Conservation (phyloP, 37 sponge, comb jelly and placozoan species). For the Aplysina aerophoba region DNA sequence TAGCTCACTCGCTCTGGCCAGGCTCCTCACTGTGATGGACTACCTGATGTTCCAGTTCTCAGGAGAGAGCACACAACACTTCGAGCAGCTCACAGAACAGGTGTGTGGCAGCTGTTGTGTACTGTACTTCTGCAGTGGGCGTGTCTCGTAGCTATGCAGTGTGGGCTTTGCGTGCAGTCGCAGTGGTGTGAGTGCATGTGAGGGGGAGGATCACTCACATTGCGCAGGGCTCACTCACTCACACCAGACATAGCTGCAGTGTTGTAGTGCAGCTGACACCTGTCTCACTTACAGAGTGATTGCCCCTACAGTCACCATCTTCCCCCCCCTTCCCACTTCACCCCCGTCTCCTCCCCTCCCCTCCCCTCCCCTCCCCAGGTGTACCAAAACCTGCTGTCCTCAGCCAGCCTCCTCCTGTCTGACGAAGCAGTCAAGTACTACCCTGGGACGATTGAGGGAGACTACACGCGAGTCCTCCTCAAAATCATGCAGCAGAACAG, state of each 20-base stretch:
- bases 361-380: constrained; percentile 28
- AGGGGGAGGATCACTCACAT: no score
- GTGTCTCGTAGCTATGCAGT: no score
- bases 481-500: constrained; percentile 28
- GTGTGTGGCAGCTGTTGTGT: constrained; percentile 36
- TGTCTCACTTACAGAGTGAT: no score
- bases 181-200: no score
- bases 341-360: neutral
- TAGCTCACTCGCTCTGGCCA: constrained; percentile 50
- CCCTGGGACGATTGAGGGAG: constrained; percentile 32
- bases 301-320: no score
- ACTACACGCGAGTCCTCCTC: constrained; percentile 14
- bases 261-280: no score
- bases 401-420: neutral
- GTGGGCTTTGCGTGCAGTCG: no score
- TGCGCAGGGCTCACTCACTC: no score
- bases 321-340: neutral
- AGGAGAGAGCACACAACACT: constrained; percentile 24
- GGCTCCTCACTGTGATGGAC: constrained; percentile 75
- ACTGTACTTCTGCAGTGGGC: no score
- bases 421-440: constrained; percentile 34
- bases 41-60: constrained; percentile 73
- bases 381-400: constrained; percentile 49
- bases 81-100: constrained; percentile 66
- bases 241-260: no score